Base-by-base conservation (phyloP, 1,140 invertebrate genomes). In the Heliconius himera region DNA sequence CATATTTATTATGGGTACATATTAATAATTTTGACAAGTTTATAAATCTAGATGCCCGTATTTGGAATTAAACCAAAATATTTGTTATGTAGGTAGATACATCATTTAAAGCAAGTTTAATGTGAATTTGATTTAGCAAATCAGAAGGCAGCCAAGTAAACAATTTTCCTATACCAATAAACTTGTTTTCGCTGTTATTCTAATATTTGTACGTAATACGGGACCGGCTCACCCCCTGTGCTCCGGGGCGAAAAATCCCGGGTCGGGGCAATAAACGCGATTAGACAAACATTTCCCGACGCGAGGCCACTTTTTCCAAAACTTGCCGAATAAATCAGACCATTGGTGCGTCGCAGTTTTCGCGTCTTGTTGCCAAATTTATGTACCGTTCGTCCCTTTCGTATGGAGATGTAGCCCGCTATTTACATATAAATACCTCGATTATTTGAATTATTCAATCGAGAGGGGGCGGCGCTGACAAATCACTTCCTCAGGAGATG, bases 371-470 rank as follows among this genome's bases (percentile, higher is more conserved):
- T 93, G 89, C 91, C 92, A 94, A 94, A 94, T 94, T 94, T 94
- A 94, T 94, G 93, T 93, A 91, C 91, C 93, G 89, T 91, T 93
- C 91, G 92, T 91, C 90, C 93, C 92, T 94, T 94, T 94, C 93
- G 92, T 93, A 94, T 94, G 93, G 92, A 94, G 93, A 94, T 94
- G 90, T 91, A 86, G 89, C 82, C 91, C 87, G 89, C 91, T 91
- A 93, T 94, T 93, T 93, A 94, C 93, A 93, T 94, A 93, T 94
- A 93, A 94, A 94, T 93, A 93, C 92, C 91, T 92, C 93, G 93
- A 94, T 94, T 94, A 94, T 94, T 94, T 94, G 93, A 94, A 94
- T 94, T 94, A 94, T 94, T 94, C 93, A 94, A 94, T 94, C 92
- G 93, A 94, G 93, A 94, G 93, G 92, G 92, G 93, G 93, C 90